A percentile compares a stretch with the other conserved stretches of the same genome.
phyloP scores from a whole-genome alignment of 2,113 vertebrate species.

The Brachypteracias leptosomus region DNA sequence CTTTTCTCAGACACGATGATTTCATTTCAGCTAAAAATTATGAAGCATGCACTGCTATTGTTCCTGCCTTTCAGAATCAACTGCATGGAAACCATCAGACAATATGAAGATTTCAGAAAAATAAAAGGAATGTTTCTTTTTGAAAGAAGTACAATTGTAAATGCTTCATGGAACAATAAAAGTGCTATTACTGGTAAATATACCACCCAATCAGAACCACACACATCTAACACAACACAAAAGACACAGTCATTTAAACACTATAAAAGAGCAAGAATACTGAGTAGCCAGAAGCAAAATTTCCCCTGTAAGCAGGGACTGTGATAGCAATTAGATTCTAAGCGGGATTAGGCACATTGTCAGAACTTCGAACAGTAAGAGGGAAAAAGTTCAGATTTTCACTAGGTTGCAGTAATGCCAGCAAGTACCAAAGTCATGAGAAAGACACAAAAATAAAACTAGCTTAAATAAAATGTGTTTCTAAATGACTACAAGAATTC shows the following conservation, averaged over 20 bases:
- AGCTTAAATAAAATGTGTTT: neutral
- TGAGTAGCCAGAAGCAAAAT: slow-evolving; percentile 14
- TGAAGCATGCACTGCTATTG: slow-evolving; percentile 43
- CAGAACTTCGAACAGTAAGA: neutral
- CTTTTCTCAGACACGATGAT: slow-evolving; percentile 36
- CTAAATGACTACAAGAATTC: neutral
- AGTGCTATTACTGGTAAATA: slow-evolving; percentile 46
- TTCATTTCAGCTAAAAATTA: slow-evolving; percentile 54
- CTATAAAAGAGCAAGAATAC: neutral
- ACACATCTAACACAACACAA: slow-evolving; percentile 4
- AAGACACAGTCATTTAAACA: slow-evolving; percentile 1
- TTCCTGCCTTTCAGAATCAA: slow-evolving; percentile 46
- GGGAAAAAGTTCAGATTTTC: neutral
- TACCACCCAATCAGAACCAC: slow-evolving; percentile 33
- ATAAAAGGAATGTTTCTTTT: slow-evolving; percentile 42
- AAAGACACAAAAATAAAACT: neutral
- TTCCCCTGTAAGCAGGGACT: neutral
- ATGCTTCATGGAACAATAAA: slow-evolving; percentile 31
- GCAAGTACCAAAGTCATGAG: neutral
- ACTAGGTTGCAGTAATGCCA: neutral
- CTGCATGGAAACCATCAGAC: slow-evolving; percentile 45
- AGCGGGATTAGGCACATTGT: neutral
- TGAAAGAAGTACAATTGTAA: slow-evolving; percentile 27
- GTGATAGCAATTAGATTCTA: neutral
- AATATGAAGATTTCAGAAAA: slow-evolving; percentile 38